Base-by-base conservation (phyloP, 2,797 vertebrate species). In the Pseudochromis fuscus region DNA sequence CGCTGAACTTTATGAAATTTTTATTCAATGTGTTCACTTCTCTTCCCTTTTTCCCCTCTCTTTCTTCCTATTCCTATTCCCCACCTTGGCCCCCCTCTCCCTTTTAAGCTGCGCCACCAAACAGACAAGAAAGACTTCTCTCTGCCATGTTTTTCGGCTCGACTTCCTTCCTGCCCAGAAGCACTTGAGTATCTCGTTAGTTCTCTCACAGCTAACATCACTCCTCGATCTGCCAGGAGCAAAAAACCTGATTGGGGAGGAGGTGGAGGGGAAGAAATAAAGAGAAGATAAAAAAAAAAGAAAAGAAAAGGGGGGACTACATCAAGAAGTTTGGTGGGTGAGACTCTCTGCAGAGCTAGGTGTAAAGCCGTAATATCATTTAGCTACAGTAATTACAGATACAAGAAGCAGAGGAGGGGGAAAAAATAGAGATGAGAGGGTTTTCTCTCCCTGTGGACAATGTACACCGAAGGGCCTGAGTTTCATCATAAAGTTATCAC, bases 161-260 rank as follows among this genome's bases (percentile, higher is more conserved):
- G 16, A 90, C 91, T 94, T 94, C 94, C 94, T 95, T 94, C 94
- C 93, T 94, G 94, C 93, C 94, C 92, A 90, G 90, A 69, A 94
- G 94, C 92, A 59, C 81, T 93, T 15, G 45, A 73, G 87, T 86
- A 91, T 92, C 90, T 94, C 86, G 91, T 94, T 94, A 94, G 90
- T 90, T 93, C 89, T 90, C 89, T 90, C 89, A 86, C 77, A 85
- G 80, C 83, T 53, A 93, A 89, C 88, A 81, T 91, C 87, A 89
- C 80, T 62, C 53, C 84, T 83, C 57, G 19, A 74, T 89, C 87
- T 91, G 92, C 94, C 93, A 91, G 93, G 83, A 93, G 92, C 92
- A 72, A 91, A 91, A 13, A 90, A 83, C 60, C 77, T 83, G 82
- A 86, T 83, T 31, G 25, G 44, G 77, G 58, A 24, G 55, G 50